These are phyloP conservation scores for Diorhabda sublineata DNA, from an alignment of 1,140 invertebrate species.

Conservation along the genomic window DNA sequence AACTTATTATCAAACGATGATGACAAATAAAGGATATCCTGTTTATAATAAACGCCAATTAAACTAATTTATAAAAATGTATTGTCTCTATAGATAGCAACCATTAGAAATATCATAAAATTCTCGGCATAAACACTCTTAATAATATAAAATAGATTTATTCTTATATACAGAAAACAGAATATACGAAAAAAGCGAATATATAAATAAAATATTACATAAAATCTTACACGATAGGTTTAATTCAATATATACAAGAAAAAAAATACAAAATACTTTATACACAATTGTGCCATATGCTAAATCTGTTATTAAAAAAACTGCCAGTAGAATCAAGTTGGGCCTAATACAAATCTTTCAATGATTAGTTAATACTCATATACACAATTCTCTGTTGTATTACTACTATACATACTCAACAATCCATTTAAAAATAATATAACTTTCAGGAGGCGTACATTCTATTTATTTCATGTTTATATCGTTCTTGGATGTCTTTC, in stretches of 20 bases:
- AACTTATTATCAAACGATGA: too few relatives aligned
- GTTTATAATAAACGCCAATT: too few relatives aligned
- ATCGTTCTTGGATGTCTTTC: slow-evolving; percentile 90
- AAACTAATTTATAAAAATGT: too few relatives aligned
- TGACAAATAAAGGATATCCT: too few relatives aligned
- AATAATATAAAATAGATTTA: slow-evolving; percentile 17
- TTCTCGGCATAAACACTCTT: neutral
- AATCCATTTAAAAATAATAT: neutral
- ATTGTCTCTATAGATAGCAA: too few relatives aligned
- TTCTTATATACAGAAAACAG: slow-evolving; percentile 19
- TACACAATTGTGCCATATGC: neutral
- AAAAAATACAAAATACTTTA: slow-evolving; percentile 22
- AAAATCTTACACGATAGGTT: slow-evolving; percentile 16
- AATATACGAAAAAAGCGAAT: slow-evolving; percentile 14
- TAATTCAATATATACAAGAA: slow-evolving; percentile 15
- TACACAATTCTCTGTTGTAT: too few relatives aligned
- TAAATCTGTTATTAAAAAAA: too few relatives aligned
- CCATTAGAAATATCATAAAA: too few relatives aligned
- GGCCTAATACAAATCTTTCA: too few relatives aligned
- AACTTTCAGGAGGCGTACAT: slow-evolving; percentile 86
- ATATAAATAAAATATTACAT: slow-evolving; percentile 19
- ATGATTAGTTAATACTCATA: too few relatives aligned
- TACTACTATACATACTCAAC: too few relatives aligned
- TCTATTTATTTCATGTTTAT: slow-evolving; percentile 82
- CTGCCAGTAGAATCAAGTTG: too few relatives aligned